A percentile compares a stretch with the other conserved stretches of the same genome.
phyloP scores from a whole-genome alignment of 2,888 invertebrate species.

The Drosophila austrosaltans region DNA sequence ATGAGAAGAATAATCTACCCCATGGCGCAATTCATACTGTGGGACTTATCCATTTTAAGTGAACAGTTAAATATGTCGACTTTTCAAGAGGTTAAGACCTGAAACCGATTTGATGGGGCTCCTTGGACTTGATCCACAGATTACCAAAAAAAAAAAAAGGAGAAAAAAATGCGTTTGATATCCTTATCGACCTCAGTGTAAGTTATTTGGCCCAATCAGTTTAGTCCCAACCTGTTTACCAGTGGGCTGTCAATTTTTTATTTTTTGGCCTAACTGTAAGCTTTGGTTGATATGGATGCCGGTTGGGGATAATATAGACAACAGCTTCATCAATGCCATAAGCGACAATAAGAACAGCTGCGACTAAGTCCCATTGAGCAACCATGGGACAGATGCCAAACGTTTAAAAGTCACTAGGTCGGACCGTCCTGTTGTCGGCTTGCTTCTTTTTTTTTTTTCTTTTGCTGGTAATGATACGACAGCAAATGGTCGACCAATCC shows the following conservation, averaged over 20 bases:
- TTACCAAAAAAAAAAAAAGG: not conserved
- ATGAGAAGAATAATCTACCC: not conserved
- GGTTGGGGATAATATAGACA: constrained; percentile 11
- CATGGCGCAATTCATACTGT: not conserved
- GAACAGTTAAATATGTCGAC: not conserved
- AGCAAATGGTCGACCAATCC: constrained; percentile 5
- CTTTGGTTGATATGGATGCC: constrained; percentile 18
- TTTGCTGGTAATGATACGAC: constrained; percentile 17
- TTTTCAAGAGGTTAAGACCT: not conserved
- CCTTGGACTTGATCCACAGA: not conserved
- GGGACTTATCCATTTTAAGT: not conserved
- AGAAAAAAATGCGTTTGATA: not conserved
- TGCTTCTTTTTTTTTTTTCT: constrained; percentile 9
- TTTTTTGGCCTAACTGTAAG: constrained; percentile 5
- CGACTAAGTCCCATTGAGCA: constrained; percentile 17
- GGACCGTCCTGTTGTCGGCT: constrained; percentile 10
- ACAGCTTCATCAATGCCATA: constrained; percentile 25
- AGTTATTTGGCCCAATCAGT: constrained; percentile 8
- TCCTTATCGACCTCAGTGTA: not conserved
- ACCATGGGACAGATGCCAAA: constrained; percentile 25
- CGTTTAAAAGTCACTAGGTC: constrained; percentile 26
- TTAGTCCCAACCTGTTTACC: not conserved
- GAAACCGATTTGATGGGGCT: not conserved
- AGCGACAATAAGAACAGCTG: constrained; percentile 9
- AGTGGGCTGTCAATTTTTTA: constrained; percentile 13